Evolutionary conservation across 2,797 vertebrate genomes (phyloP).

Genomic region (Crax fasciolata): DNA sequence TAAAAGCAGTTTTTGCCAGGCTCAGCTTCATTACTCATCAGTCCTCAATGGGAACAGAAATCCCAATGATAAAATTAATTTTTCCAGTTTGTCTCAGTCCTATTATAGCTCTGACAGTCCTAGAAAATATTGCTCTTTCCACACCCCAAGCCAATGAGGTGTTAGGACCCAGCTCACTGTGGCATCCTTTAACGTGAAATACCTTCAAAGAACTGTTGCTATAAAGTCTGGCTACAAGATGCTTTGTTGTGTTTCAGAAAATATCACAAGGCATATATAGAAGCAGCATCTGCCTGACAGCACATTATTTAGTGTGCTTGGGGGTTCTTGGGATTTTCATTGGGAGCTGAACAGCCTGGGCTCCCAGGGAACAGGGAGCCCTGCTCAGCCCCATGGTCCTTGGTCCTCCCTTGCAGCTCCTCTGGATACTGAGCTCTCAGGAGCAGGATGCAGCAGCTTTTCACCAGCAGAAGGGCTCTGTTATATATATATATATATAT

Average conservation of each 20-base stretch:
- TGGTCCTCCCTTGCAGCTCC: neutral
- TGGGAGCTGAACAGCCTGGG: neutral
- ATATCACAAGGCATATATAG: neutral
- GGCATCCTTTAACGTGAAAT: neutral
- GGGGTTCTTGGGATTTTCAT: neutral
- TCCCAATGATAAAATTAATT: neutral
- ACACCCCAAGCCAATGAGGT: neutral
- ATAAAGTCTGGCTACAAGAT: neutral
- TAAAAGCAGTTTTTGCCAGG: neutral
- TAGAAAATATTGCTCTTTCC: neutral
- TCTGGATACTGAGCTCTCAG: rapidly evolving
- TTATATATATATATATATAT: neutral
- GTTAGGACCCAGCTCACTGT: neutral
- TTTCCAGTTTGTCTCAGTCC: neutral
- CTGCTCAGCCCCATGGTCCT: neutral
- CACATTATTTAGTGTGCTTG: rapidly evolving
- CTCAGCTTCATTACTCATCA: neutral
- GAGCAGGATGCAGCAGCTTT: neutral
- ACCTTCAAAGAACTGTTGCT: neutral
- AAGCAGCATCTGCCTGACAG: neutral
- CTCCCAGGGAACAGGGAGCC: neutral
- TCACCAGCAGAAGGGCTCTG: neutral
- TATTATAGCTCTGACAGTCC: neutral
- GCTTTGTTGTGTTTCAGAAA: neutral
- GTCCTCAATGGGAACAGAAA: neutral